phyloP scores from a whole-genome alignment of 2,113 vertebrate genomes.

The Onychostoma macrolepis region DNA sequence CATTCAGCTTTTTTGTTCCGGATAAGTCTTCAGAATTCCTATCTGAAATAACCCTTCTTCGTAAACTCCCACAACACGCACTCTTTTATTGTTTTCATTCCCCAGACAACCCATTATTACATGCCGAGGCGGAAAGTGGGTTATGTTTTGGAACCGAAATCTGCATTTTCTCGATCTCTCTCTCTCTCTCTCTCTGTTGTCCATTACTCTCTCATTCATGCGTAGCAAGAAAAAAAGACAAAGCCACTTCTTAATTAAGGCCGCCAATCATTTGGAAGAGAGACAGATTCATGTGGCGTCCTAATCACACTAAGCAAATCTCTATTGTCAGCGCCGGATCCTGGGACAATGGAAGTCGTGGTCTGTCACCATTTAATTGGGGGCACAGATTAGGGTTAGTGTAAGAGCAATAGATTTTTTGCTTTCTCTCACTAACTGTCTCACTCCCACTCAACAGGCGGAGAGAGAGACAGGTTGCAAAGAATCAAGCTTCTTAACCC shows the following conservation, averaged over 20 bases:
- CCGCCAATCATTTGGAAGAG: conserved; percentile 62
- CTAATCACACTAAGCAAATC: conserved; percentile 19
- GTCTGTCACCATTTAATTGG: conserved; percentile 54
- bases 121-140: conserved; percentile 64
- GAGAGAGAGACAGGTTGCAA: conserved; percentile 21
- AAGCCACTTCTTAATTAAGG: conserved; percentile 67
- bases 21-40: background rate
- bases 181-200: background rate
- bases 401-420: conserved; percentile 40
- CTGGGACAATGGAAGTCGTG: conserved; percentile 46
- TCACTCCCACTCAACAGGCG: background rate
- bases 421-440: background rate
- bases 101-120: conserved; percentile 65
- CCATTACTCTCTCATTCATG: conserved; percentile 57
- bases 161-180: background rate
- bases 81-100: conserved; percentile 43
- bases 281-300: conserved; percentile 14
- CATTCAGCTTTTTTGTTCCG: background rate
- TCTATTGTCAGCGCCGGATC: conserved; percentile 39
- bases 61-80: conserved; percentile 12
- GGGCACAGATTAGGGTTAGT: conserved; percentile 56
- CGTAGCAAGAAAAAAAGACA: conserved; percentile 40
- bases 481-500: conserved; percentile 25
- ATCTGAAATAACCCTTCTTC: background rate
- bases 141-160: conserved; percentile 65